A percentile compares a stretch with the other conserved stretches of the same genome.
These are phyloP conservation scores for Bubo blakistoni DNA, from an alignment of 2,113 vertebrate genomes.

Conservation along the genomic window DNA sequence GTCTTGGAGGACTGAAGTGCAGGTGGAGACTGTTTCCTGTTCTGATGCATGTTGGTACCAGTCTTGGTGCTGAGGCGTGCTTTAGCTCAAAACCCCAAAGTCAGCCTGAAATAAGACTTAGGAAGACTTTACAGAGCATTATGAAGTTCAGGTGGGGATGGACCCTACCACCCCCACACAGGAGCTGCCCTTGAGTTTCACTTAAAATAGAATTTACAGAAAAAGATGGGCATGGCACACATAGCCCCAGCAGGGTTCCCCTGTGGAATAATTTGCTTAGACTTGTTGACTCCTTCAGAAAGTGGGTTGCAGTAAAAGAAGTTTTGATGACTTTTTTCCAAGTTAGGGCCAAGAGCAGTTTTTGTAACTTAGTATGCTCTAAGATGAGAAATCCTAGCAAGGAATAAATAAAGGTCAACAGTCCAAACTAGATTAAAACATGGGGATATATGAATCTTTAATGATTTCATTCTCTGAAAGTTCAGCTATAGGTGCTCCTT, in stretches of 20 bases:
- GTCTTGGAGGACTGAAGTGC: background rate
- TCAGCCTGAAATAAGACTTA: background rate
- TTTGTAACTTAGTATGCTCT: background rate
- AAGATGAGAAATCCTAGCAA: background rate
- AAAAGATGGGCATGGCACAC: background rate
- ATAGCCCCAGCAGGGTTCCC: background rate
- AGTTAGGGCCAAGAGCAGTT: background rate
- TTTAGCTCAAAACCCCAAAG: background rate
- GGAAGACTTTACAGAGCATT: background rate
- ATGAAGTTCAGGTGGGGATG: background rate
- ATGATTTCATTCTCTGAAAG: background rate
- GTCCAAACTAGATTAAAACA: constrained; percentile 16
- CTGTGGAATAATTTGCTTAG: background rate
- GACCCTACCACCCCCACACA: background rate
- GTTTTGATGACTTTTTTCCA: background rate
- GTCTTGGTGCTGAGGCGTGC: too few relatives aligned
- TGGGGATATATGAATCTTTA: constrained; percentile 13
- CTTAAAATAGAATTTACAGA: background rate
- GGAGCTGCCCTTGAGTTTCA: background rate
- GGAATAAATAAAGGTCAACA: constrained; percentile 36
- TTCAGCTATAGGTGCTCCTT: background rate
- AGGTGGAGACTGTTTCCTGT: background rate
- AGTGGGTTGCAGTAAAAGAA: background rate
- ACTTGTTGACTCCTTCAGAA: background rate
- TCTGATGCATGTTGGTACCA: background rate